Conservation (phyloP, 2,797 vertebrate genomes). For the Melanogrammus aeglefinus region DNA sequence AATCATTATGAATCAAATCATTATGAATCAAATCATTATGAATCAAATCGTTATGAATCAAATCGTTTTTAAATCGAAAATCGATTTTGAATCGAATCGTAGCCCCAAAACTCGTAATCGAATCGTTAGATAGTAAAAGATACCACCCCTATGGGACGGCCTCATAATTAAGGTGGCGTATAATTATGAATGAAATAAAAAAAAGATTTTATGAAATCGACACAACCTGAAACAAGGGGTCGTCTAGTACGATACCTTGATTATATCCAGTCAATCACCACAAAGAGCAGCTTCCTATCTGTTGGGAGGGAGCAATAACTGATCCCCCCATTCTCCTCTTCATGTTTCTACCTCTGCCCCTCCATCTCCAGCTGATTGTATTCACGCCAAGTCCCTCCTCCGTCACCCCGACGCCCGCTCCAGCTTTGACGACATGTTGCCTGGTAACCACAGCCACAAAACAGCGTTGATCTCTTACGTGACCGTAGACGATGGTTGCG, state of each 20-base stretch:
- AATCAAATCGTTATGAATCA: too few species aligned
- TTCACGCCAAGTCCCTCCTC: slow-evolving; percentile 86
- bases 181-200: too few species aligned
- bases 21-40: too few species aligned
- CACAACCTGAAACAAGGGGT: neutral
- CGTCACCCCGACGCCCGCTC: slow-evolving; percentile 86
- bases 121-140: too few species aligned
- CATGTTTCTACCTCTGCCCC: neutral
- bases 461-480: neutral
- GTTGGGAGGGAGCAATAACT: neutral
- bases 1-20: too few species aligned
- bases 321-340: neutral
- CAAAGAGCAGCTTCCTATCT: neutral
- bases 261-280: neutral
- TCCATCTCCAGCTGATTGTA: slow-evolving; percentile 75
- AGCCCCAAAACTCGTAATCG: too few species aligned
- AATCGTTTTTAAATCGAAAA: too few species aligned
- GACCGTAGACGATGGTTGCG: neutral
- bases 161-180: too few species aligned
- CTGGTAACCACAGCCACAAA: slow-evolving; percentile 66
- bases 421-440: slow-evolving; percentile 82
- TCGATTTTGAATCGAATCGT: too few species aligned
- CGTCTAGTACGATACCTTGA: too few species aligned
- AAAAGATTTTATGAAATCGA: too few species aligned
- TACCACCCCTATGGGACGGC: too few species aligned